These are phyloP conservation scores for Pardalotus punctatus DNA, from an alignment of 2,113 vertebrate genomes.

Conservation along the genomic window DNA sequence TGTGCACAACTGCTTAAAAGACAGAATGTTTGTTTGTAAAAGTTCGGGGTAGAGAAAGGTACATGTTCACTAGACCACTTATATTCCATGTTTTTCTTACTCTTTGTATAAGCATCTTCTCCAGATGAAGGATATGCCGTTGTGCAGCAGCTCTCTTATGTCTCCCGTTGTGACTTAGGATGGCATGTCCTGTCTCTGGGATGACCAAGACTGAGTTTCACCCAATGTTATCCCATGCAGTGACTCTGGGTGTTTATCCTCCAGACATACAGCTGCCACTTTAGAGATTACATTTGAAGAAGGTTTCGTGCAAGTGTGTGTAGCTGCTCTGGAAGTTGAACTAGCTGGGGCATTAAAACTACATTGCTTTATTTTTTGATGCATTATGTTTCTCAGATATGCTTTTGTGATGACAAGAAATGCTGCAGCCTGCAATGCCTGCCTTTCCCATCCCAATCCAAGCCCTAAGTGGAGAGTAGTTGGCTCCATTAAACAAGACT, in stretches of 20 bases:
- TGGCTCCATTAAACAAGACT: not conserved
- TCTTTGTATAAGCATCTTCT: not conserved
- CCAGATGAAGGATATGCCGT: not conserved
- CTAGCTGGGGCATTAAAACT: not conserved
- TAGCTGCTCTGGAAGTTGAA: not conserved
- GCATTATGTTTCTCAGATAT: accelerated
- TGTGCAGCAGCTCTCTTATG: not conserved
- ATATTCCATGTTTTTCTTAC: not conserved
- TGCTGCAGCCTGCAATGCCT: too few species aligned
- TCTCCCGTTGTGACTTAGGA: not conserved
- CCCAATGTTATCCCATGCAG: not conserved
- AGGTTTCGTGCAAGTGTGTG: not conserved
- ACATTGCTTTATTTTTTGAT: not conserved
- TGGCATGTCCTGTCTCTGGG: not conserved
- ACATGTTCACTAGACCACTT: not conserved
- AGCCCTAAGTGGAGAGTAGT: not conserved
- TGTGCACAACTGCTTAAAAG: not conserved
- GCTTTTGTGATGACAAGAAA: not conserved
- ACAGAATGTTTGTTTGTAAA: not conserved
- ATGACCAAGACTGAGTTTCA: not conserved
- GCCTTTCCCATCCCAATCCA: not conserved
- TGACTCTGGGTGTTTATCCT: not conserved
- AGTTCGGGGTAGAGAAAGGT: not conserved
- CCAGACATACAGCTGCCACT: accelerated
- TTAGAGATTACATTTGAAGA: not conserved